Conservation (phyloP, 2,113 vertebrate species). For the Sceloporus tristichus region DNA sequence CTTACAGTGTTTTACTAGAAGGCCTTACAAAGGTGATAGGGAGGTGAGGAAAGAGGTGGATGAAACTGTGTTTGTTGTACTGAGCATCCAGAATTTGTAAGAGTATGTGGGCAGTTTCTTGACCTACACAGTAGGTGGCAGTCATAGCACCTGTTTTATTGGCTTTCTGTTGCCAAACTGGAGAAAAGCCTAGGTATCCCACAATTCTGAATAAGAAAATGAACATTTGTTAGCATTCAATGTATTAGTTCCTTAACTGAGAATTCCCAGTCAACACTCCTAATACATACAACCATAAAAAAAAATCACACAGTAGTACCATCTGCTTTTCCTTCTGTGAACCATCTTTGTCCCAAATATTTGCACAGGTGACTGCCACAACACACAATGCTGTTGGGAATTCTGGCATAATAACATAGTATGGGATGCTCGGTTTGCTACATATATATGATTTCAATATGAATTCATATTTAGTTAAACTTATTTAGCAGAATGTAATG, state of each 20-base stretch:
- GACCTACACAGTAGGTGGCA: constrained; percentile 37
- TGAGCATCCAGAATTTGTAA: not conserved
- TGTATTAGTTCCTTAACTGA: not conserved
- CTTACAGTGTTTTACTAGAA: not conserved
- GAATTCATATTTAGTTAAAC: not conserved
- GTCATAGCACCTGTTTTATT: constrained; percentile 30
- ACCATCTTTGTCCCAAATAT: not conserved
- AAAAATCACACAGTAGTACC: not conserved
- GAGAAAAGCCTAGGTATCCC: not conserved
- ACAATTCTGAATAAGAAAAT: not conserved
- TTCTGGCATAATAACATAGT: not conserved
- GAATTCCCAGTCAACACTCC: not conserved
- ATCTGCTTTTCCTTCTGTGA: constrained; percentile 24
- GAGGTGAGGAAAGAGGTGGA: not conserved
- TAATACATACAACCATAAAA: not conserved
- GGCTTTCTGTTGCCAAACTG: not conserved
- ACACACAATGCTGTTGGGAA: not conserved
- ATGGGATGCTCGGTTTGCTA: not conserved
- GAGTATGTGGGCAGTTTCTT: constrained; percentile 6
- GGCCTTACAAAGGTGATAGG: not conserved
- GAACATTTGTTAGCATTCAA: constrained; percentile 9
- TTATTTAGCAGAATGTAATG: not conserved
- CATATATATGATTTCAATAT: not conserved
- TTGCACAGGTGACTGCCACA: constrained; percentile 17
- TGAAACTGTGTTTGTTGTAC: not conserved